These are phyloP conservation scores for Ostrea denselamellosa DNA, from an alignment of 1,140 invertebrate species.

Conservation along the genomic window DNA sequence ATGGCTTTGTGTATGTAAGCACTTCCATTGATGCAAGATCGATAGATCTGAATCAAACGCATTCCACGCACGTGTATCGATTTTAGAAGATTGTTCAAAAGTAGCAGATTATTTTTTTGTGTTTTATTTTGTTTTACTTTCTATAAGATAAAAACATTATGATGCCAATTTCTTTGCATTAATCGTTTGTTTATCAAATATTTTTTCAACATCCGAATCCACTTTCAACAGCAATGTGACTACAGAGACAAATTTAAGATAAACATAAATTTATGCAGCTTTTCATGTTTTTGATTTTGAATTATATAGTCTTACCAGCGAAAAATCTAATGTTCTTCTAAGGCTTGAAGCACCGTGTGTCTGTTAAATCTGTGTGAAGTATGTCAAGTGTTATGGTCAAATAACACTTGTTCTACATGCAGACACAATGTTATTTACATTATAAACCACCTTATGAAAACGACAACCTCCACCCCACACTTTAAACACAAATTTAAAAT, in stretches of 20 bases:
- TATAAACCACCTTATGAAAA: not conserved
- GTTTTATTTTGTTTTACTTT: not conserved
- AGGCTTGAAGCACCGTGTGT: not conserved
- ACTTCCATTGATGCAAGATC: not conserved
- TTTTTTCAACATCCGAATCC: no score
- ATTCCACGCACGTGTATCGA: slow-evolving; percentile 11
- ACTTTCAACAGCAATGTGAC: no score
- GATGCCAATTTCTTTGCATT: no score
- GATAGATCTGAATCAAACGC: not conserved
- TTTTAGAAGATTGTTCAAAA: not conserved
- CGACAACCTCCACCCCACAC: not conserved
- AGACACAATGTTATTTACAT: slow-evolving; percentile 27
- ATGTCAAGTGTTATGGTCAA: slow-evolving; percentile 35
- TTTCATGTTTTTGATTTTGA: not conserved
- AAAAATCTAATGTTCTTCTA: not conserved
- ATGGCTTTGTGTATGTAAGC: not conserved
- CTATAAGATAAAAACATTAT: not conserved
- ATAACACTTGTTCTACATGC: slow-evolving; percentile 14
- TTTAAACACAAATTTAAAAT: not conserved
- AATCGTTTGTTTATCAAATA: no score
- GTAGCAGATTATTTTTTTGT: not conserved
- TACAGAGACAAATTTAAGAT: not conserved
- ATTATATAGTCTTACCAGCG: slow-evolving; percentile 2
- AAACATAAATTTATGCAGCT: not conserved
- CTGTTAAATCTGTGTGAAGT: slow-evolving; percentile 4